Evolutionary conservation across 2,888 invertebrate species (phyloP), one percentile per base, ranked within the genome.

Genomic region (Stenodera caucasica): DNA sequence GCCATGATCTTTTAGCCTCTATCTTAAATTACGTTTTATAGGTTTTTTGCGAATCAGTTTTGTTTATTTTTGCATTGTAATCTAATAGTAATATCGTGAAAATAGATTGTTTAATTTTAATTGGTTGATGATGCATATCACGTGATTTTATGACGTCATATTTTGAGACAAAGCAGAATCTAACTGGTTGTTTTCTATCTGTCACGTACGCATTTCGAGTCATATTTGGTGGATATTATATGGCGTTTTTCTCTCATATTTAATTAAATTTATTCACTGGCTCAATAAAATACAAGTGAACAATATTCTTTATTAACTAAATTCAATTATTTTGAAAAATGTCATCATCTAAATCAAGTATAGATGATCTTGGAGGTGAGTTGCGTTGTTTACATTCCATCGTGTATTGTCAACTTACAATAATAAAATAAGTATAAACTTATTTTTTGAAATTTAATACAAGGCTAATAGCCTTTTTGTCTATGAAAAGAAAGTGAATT

Each of bases 321-420:
- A 65, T 60, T 58, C 55, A 15, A 49, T 40, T 32, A 66, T 56
- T 53, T 61, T 55, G 53, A 55, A 72, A 72, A 67, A 81, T 80
- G 80, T 78, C 80, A 74, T 79, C 80, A 32, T 77, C 79, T 29
- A 80, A 79, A 78, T 78, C 79, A 40, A 80, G 78, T 69, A 69
- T 75, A 63, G 81, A 80, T 70, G 81, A 81, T 74, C 72, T 79
- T 60, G 80, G 79, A 70, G 80, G 80, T 80, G 71, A 77, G 78
- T 71, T 70, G 64, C 60, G 58, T 72, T 72, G 70, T 72, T 73
- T 70, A 72, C 69, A 61, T 70, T 69, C 71, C 70, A 68, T 70
- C 70, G n/a, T 70, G 70, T 67, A 55, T 63, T 68, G 62, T 61
- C 53, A 53, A 49, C 51, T 49, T 54, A n/a, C 11, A 21, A 52